phyloP scores from a whole-genome alignment of 2,797 vertebrate species.

The Sphenopsis melanotis region DNA sequence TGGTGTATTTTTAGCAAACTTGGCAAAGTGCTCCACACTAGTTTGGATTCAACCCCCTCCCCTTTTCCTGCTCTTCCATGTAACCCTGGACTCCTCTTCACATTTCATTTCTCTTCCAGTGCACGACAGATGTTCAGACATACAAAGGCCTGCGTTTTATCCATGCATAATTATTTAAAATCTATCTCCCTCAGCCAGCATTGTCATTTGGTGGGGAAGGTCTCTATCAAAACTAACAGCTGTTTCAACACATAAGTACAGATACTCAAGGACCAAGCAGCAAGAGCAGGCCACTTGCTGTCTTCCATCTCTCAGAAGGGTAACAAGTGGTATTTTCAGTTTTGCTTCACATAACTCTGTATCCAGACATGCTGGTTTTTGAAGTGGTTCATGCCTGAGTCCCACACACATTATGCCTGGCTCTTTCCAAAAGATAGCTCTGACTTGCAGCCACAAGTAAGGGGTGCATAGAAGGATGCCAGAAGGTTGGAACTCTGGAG shows the following conservation, averaged over 20 bases:
- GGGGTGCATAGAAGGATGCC: neutral
- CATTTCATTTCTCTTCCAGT: neutral
- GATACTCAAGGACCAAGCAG: neutral
- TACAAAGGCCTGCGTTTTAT: neutral
- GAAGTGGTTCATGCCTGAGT: neutral
- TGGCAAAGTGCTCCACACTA: neutral
- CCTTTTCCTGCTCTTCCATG: neutral
- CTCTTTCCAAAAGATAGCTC: neutral
- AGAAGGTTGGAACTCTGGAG: neutral
- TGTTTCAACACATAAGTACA: neutral
- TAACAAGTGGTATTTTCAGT: neutral
- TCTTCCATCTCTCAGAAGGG: neutral
- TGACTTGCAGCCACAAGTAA: neutral
- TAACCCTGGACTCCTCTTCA: neutral
- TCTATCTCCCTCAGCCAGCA: neutral
- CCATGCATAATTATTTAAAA: neutral
- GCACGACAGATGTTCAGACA: accelerated
- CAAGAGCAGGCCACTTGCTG: neutral
- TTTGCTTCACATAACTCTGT: neutral
- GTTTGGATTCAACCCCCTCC: neutral
- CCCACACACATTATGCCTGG: neutral
- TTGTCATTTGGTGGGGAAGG: neutral
- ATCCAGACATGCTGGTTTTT: neutral
- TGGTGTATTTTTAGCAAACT: neutral
- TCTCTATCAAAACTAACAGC: neutral